Evolutionary conservation across 2,113 vertebrate genomes (phyloP), one percentile per base, ranked within the genome.

Genomic region (Neolamprologus falcicula): DNA sequence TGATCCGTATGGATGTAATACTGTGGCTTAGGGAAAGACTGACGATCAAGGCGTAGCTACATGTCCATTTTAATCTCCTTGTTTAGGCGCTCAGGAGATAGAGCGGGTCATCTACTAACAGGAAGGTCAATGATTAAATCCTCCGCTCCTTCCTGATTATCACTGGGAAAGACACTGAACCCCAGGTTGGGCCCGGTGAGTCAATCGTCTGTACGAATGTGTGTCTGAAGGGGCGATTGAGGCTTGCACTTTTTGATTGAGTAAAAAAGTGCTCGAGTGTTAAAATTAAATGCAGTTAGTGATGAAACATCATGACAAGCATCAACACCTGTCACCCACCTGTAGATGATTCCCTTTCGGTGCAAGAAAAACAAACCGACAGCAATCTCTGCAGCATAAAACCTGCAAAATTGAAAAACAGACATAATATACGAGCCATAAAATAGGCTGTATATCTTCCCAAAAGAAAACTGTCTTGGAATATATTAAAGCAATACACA

Each of bases 381-480:
- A 80, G 98, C 98, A 11, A 99, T 99, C 95, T 99, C 99, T 86
- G 98, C 98, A 2, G 98, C 98, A 3, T 99, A 99, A 96, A 99
- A 99, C 52, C 99, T 97, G 90, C 42, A 91, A 89, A 87, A 50
- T 50, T 7, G 83, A 85, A 78, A 31, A 28, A 42, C 55, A 53
- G n/a, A 82, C 14, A 73, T 76, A 13, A 63, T 45, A 6, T 59
- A 78, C 1, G 24, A 37, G 11, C 19, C 50, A 31, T 54, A 76
- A 85, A 33, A 42, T 42, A 50, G 26, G 45, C 13, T 35, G 53
- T n/a, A 14, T 80, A 66, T 12, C 7, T 21, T 13, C 28, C 28
- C 7, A 14, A 33, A 35, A 53, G 11, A 79, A 80, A 37, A n/a
- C 24, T 28, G 68, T 45, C 71, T 78, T 1, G 26, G 45, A 78